Base-by-base conservation (phyloP, 2,113 vertebrate species). In the Saguinus imperator region DNA sequence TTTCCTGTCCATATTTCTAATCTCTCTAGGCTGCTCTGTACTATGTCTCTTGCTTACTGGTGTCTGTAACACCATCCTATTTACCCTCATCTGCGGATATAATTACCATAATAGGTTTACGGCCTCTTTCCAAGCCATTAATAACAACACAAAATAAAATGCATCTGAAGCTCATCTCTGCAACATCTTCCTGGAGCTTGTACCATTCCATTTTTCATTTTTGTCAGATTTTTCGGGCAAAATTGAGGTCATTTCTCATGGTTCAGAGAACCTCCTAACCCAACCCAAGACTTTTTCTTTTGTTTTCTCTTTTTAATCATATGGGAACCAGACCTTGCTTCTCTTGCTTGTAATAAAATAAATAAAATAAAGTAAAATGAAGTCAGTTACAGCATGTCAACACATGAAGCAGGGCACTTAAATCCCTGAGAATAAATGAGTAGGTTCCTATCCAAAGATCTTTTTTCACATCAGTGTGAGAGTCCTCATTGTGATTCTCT, bases 1-100 rank as follows among this genome's bases (percentile, higher is more conserved):
- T 97, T 97, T 98, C 97, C 97, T 97, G 96, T 18, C 95, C 92
- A 88, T 72, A 95, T 97, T 97, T 97, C 95, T 96, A 95, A 95
- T 96, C 80, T 97, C 94, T 84, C 75, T 90, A 55, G 48, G 87
- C 84, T 94, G 94, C 45, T 96, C 94, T 98, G 97, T 40, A 32
- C 85, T 95, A 5, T 91, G 84, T 97, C 94, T 96, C 95, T 87
- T 95, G 72, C 90, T 82, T 40, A 61, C 50, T n/a, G 13, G 87
- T 58, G n/a, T 92, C 95, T 96, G 20, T 40, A 81, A 89, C 13
- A 92, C 76, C 87, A 88, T 64, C 64, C 79, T 86, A 90, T 94
- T 95, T 91, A 87, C 87, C 73, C 90, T 97, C 97, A 94, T 97
- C 96, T 97, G 94, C 48, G 87, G 96, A 95, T 92, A 93, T 92